Base-by-base conservation (phyloP, 30 jellyfish, hydroid and myxozoan species). In the Chrysaora quinquecirrha region DNA sequence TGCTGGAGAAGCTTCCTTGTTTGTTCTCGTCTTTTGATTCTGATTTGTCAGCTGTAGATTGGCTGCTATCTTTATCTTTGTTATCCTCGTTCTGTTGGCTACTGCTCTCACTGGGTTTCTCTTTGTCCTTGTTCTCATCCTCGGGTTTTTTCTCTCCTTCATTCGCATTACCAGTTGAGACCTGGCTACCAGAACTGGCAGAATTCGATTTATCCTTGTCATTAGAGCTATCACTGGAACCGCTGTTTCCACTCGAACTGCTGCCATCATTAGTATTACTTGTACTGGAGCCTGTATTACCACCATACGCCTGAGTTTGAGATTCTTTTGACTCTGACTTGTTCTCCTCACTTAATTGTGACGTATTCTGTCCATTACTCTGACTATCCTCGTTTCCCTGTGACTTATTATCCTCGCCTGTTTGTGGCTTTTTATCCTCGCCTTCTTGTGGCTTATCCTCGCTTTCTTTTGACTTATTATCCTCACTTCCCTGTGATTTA, bases 141-240 rank as follows among this genome's bases (percentile, higher is more conserved):
- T 48, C 85, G 24, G 74, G 70, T 73, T 89, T 72, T 60, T 71
- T 87, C 22, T 87, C 77, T 23, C 67, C 86, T 56, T 69, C 75
- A 12, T 72, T 75, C 27, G 34, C 32, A 16, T 12, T 34, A 20
- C 52, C 71, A 23, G 38, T 50, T 25, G 83, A 81, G 27, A 21
- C 71, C 32, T 30, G 76, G 1, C 30, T 10, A n/a, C 18, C 73
- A 3, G 43, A 32, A 19, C 35, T 54, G 4, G 38, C 34, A 20
- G 46, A 56, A n/a, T 71, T 84, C 70, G 54, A 66, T 1, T 65
- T 63, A 1, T 64, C 79, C 18, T 73, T 48, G 48, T 69, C 63
- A 28, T 69, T 68, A 0, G 49, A 38, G 21, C 28, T 71, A 3
- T 71, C 52, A 14, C 71, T 67, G 1, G 28, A 28, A 16, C 52